Evolutionary conservation across 2,113 vertebrate species (phyloP).

Genomic region (Corythaixoides concolor): DNA sequence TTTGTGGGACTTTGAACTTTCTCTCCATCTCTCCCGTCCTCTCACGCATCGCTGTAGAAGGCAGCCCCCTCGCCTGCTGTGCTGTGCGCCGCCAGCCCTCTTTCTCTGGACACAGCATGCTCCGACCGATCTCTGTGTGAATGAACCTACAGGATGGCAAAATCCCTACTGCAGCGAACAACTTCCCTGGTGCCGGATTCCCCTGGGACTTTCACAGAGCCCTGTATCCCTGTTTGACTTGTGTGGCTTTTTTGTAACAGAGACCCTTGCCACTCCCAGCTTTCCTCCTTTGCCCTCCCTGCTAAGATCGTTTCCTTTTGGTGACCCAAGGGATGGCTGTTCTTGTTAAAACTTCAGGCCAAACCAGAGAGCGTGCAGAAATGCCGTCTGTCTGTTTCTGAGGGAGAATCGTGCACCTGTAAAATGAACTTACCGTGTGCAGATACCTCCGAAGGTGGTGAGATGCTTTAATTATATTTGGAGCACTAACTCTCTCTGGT

Average conservation of each 20-base stretch:
- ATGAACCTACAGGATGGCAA: not conserved
- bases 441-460: constrained; percentile 27
- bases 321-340: not conserved
- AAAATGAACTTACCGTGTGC: constrained; percentile 15
- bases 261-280: not conserved
- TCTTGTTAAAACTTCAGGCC: not conserved
- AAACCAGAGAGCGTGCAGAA: not conserved
- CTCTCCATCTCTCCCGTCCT: not conserved
- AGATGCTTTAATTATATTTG: constrained; percentile 55
- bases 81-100: not conserved
- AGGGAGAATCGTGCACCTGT: constrained; percentile 34
- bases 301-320: not conserved
- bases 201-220: not conserved
- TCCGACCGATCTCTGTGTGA: not conserved
- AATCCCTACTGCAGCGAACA: not conserved
- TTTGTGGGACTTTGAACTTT: not conserved
- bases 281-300: constrained; percentile 14
- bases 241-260: not conserved
- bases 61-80: not conserved
- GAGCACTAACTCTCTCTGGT: constrained; percentile 37
- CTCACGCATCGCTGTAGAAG: not conserved
- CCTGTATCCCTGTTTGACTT: not conserved
- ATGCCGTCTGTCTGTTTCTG: not conserved
- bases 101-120: not conserved
- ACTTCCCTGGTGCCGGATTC: not conserved